Conservation (phyloP, 2,113 vertebrate genomes). For the Galeopterus variegatus region DNA sequence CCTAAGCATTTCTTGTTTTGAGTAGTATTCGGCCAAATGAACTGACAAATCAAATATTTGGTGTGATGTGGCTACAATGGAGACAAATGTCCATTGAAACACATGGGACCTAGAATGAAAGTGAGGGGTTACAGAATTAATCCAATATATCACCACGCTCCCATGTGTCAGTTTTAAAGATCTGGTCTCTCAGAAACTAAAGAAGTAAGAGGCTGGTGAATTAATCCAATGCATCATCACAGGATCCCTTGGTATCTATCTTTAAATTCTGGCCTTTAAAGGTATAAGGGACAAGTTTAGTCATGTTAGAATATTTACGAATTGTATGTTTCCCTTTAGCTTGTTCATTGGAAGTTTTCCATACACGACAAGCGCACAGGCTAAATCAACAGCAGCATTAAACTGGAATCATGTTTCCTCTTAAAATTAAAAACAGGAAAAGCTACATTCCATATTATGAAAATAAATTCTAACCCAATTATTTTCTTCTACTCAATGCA, state of each 20-base stretch:
- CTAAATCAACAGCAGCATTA: neutral
- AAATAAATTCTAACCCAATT: conserved; percentile 56
- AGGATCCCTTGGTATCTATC: neutral
- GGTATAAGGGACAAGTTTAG: neutral
- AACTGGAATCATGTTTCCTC: conserved; percentile 1
- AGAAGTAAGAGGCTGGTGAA: conserved; percentile 56
- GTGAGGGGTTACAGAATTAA: conserved; percentile 63
- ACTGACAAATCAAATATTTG: conserved; percentile 57
- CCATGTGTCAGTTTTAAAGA: conserved; percentile 59
- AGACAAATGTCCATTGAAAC: conserved; percentile 47
- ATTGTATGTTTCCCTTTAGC: neutral
- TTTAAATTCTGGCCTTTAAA: conserved; percentile 9
- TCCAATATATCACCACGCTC: conserved; percentile 61
- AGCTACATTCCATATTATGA: neutral
- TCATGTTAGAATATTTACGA: neutral
- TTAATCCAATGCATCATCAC: conserved; percentile 67
- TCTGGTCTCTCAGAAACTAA: conserved; percentile 27
- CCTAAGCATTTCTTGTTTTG: neutral
- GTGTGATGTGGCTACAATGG: conserved; percentile 40
- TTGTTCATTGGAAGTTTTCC: conserved; percentile 17
- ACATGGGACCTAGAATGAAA: conserved; percentile 35
- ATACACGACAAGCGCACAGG: neutral
- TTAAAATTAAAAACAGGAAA: conserved; percentile 35
- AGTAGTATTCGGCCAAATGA: conserved; percentile 56
- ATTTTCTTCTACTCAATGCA: conserved; percentile 47